A percentile compares a stretch with the other conserved stretches of the same genome.
These are phyloP conservation scores for Danio kyathit DNA, from an alignment of 2,797 vertebrate species.

Conservation along the genomic window DNA sequence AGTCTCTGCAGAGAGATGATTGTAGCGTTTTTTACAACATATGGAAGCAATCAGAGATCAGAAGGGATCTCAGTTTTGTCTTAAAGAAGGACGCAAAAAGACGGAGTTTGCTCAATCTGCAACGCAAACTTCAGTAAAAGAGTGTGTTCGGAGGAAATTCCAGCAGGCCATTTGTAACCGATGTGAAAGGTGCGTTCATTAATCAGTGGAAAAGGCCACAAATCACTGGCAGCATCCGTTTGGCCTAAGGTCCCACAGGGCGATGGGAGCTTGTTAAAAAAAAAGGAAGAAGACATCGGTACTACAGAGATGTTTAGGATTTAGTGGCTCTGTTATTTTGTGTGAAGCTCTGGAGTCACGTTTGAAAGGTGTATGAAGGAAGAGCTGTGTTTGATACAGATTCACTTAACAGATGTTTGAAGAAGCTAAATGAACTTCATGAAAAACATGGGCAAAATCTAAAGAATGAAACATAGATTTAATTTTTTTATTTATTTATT, in stretches of 20 bases:
- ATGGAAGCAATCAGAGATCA: constrained; percentile 63
- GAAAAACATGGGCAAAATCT: no score
- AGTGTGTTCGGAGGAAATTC: constrained; percentile 29
- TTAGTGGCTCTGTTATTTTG: constrained; percentile 4
- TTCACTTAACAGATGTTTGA: constrained; percentile 17
- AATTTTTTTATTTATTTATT: no score
- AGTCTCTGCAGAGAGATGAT: constrained; percentile 30
- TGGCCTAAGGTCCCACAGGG: neutral
- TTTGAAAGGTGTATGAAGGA: neutral
- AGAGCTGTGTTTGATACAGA: neutral
- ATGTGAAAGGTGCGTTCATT: constrained; percentile 48
- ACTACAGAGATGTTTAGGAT: constrained; percentile 10
- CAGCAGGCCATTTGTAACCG: constrained; percentile 16
- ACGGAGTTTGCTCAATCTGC: neutral
- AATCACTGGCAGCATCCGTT: constrained; percentile 42
- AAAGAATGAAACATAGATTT: neutral
- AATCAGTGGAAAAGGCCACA: constrained; percentile 45
- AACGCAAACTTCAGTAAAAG: neutral
- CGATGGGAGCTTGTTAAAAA: constrained; percentile 6
- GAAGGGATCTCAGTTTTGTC: constrained; percentile 38
- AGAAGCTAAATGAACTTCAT: neutral
- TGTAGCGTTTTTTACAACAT: constrained; percentile 49
- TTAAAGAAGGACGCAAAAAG: constrained; percentile 22
- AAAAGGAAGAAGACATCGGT: neutral
- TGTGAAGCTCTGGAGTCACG: constrained; percentile 12